Base-by-base conservation (phyloP, 2,797 vertebrate genomes). In the Pagetopsis macropterus region DNA sequence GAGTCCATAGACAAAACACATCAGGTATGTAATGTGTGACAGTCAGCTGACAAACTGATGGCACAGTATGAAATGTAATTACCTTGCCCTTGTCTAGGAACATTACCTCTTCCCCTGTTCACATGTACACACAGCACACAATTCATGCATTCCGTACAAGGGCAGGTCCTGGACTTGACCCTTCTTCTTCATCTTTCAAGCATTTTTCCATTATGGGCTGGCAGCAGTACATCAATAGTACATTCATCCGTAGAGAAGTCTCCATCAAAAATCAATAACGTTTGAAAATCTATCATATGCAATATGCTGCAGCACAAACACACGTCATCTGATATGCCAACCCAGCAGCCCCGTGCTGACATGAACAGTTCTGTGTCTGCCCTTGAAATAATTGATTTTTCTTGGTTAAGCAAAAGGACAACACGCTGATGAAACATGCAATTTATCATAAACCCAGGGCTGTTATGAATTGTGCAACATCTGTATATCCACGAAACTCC, bases 201-300 rank as follows among this genome's bases (percentile, higher is more conserved):
- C 72, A 48, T 52, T 68, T 52, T 62, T 82, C 62, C 58, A 56
- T 72, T 55, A 44, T 11, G 9, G 21, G 40, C 63, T 69, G 75
- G 44, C 68, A 74, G 65, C 44, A 41, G 17, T 44, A 37, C 84
- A 85, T 85, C 84, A 64, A 82, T 81, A 73, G 58, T 2, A 54
- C 72, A 77, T 69, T 67, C 71, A 82, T 66, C 54, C 14, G 2
- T 15, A 21, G 48, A 70, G 56, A 73, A 62, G 79, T 51, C 74
- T 79, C 72, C 65, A 66, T 84, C 73, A 41, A 45, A 55, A 78
- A 89, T 91, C 88, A 75, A 89, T 89, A 84, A 43, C 5, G 33
- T 87, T 88, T 86, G 75, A 84, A 84, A 88, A 79, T 83, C 80
- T 60, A 80, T 90, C 70, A 81, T 67, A 27, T 64, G 61, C 60